Evolutionary conservation across 2,797 vertebrate genomes (phyloP), one percentile per base, ranked within the genome.

Genomic region (Staurois parvus): DNA sequence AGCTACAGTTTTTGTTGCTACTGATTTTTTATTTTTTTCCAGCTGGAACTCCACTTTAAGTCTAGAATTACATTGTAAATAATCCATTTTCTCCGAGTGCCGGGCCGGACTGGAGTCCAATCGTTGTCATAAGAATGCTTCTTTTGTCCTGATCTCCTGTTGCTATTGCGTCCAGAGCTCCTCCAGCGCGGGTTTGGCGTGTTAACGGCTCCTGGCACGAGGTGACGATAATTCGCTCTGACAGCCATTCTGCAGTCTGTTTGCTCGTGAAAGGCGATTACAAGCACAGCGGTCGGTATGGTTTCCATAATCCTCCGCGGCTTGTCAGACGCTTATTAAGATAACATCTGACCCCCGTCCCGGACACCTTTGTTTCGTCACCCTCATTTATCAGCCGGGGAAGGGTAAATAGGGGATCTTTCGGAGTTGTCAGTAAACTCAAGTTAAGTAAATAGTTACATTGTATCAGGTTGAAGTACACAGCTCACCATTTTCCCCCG

Each of bases 221-320:
- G 77, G 84, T 2, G 79, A 77, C 56, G 12, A 74, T 72, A 90
- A 90, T 87, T 88, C 59, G 87, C 68, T 75, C 28, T 88, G 86
- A 90, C 81, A 88, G 40, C 67, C 84, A 88, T 87, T 87, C 89
- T 88, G 88, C 88, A 88, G 62, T 81, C 87, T 87, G 62, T 70
- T 32, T 89, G 68, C 85, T 77, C 88, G 80, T 85, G 84, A 83
- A 87, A 85, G 84, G 70, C 80, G 90, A 88, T 86, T 87, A 89
- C 86, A 85, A 0, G 37, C 67, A 24, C 24, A 84, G 76, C 67
- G 28, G 48, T 34, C 80, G 1, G 0, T 37, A 64, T 26, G 29
- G 85, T 78, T 85, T 87, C 79, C 88, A 87, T 86, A 84, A 88
- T 84, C 48, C 0, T 13, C 84, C 83, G 88, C 11, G 85, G 85